phyloP scores from a whole-genome alignment of 2,797 vertebrate genomes.

The Lateolabrax maculatus region DNA sequence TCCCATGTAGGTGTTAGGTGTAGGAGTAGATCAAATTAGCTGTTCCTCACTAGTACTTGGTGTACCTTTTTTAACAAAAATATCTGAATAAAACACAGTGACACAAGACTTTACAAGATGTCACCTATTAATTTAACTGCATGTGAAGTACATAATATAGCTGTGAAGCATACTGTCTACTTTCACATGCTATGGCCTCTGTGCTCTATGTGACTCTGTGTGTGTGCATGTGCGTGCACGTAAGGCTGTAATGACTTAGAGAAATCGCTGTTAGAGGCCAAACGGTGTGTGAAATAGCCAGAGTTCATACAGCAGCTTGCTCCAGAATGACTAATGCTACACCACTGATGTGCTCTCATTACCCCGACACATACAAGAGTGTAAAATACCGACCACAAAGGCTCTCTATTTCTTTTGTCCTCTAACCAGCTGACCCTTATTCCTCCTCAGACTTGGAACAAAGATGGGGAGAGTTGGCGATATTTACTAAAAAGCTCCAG shows the following conservation, averaged over 20 bases:
- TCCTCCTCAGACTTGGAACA: slow-evolving; percentile 30
- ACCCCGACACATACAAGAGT: slow-evolving; percentile 31
- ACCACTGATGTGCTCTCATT: slow-evolving; percentile 50
- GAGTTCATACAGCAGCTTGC: slow-evolving; percentile 62
- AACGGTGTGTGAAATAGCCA: slow-evolving; percentile 72
- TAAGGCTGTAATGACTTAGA: slow-evolving; percentile 51
- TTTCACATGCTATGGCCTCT: slow-evolving; percentile 2
- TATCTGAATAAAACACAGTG: not conserved
- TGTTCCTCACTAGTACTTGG: not conserved
- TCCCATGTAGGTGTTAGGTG: not conserved
- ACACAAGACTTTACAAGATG: slow-evolving; percentile 8
- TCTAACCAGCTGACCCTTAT: slow-evolving; percentile 27
- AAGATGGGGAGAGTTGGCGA: not conserved
- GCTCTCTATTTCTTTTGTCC: slow-evolving; percentile 22
- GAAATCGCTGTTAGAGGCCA: slow-evolving; percentile 68
- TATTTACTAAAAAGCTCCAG: slow-evolving; percentile 31
- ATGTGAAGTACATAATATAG: slow-evolving; percentile 9
- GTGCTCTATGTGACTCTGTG: not conserved
- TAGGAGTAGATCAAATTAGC: not conserved
- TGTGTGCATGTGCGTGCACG: not conserved
- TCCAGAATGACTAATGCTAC: slow-evolving; percentile 63
- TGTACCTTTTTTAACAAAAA: not conserved
- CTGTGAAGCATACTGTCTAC: slow-evolving; percentile 10
- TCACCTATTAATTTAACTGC: slow-evolving; percentile 25
- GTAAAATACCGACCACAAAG: slow-evolving; percentile 38